A percentile compares a stretch with the other conserved stretches of the same genome.
phyloP scores from a whole-genome alignment of 2,888 invertebrate species.

The Drosophila testacea region DNA sequence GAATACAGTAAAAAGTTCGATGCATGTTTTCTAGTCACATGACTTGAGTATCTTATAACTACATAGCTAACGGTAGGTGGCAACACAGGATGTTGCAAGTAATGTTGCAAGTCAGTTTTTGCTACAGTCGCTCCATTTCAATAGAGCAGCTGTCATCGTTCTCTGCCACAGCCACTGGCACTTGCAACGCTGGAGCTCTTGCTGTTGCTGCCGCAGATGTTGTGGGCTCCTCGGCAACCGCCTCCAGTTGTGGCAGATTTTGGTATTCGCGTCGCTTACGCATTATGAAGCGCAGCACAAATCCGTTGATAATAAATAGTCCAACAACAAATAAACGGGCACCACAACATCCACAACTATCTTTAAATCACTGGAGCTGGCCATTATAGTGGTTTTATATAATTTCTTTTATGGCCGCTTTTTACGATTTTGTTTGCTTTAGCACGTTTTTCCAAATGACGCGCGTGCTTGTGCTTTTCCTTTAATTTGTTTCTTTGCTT shows the following conservation, averaged over 20 bases:
- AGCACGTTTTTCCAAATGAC: slow-evolving; percentile 67
- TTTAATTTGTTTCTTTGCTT: slow-evolving; percentile 55
- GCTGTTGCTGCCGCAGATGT: slow-evolving; percentile 34
- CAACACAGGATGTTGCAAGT: slow-evolving; percentile 10
- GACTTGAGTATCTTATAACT: slow-evolving; percentile 54
- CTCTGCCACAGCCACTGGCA: slow-evolving; percentile 18
- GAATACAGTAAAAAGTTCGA: slow-evolving; percentile 43
- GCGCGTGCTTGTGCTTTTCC: slow-evolving; percentile 67
- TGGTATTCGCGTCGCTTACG: slow-evolving; percentile 63
- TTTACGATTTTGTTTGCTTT: slow-evolving; percentile 27
- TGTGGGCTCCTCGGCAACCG: slow-evolving; percentile 2
- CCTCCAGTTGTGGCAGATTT: slow-evolving; percentile 35
- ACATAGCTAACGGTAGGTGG: slow-evolving; percentile 1
- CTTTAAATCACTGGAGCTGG: slow-evolving; percentile 57
- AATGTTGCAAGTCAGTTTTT: neutral
- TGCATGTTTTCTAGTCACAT: slow-evolving; percentile 42
- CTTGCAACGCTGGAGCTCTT: neutral
- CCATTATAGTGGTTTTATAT: slow-evolving; percentile 50
- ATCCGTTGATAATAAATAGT: slow-evolving; percentile 68
- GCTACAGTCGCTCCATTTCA: slow-evolving; percentile 74
- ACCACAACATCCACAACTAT: slow-evolving; percentile 69
- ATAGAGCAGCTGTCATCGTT: slow-evolving; percentile 61
- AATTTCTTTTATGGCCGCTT: slow-evolving; percentile 18
- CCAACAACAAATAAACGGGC: slow-evolving; percentile 62
- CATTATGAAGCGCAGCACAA: slow-evolving; percentile 73